Evolutionary conservation across 2,113 vertebrate species (phyloP).

Genomic region (Sylvietta virens): DNA sequence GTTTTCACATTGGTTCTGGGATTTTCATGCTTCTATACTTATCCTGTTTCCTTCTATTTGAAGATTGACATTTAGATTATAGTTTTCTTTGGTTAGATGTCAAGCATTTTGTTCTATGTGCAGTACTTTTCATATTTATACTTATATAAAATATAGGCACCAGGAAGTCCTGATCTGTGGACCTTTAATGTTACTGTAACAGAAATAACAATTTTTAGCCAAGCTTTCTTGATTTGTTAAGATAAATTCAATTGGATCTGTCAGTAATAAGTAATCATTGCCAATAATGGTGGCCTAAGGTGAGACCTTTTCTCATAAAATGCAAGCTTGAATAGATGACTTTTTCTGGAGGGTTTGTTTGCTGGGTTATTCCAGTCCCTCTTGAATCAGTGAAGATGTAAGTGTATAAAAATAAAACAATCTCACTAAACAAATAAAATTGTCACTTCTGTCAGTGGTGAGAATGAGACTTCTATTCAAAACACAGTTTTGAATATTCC

Average conservation of each 20-base stretch:
- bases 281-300: not conserved
- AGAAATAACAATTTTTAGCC: not conserved
- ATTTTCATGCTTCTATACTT: not conserved
- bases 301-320: not conserved
- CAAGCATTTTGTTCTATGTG: not conserved
- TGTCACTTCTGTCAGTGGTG: not conserved
- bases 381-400: not conserved
- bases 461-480: not conserved
- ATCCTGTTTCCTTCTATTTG: not conserved
- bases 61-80: not conserved
- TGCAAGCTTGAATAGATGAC: not conserved
- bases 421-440: not conserved
- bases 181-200: not conserved
- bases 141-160: not conserved
- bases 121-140: not conserved
- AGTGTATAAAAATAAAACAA: not conserved
- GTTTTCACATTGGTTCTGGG: not conserved
- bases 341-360: not conserved
- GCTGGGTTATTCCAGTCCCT: not conserved
- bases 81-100: not conserved
- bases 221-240: not conserved
- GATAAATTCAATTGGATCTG: not conserved
- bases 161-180: not conserved
- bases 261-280: not conserved
- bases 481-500: not conserved